Conservation (phyloP, 2,888 invertebrate genomes). For the Erebia palarica region DNA sequence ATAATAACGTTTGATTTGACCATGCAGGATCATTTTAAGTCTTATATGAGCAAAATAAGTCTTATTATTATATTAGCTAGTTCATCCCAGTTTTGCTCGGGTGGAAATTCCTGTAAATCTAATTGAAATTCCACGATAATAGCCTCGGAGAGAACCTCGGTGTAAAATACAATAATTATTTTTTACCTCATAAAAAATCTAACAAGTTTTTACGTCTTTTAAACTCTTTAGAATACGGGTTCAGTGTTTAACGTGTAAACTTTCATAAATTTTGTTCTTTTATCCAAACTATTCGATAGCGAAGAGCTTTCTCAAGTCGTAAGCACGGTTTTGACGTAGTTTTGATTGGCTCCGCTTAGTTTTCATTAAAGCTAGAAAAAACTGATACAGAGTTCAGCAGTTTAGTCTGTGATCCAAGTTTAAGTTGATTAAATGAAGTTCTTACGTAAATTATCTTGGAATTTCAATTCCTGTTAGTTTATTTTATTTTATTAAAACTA, state of each 20-base stretch:
- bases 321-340: conserved; percentile 19
- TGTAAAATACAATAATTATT: too few species aligned
- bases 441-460: not conserved
- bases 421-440: not conserved
- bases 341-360: conserved; percentile 25
- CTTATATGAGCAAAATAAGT: not conserved
- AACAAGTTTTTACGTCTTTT: not conserved
- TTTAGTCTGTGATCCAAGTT: conserved; percentile 5
- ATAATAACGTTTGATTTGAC: conserved; percentile 25
- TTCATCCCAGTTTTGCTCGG: too few species aligned
- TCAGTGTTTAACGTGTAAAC: conserved; percentile 11
- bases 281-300: conserved; percentile 7
- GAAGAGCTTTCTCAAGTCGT: conserved; percentile 1
- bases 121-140: too few species aligned
- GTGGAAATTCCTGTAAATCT: too few species aligned
- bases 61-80: too few species aligned
- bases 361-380: conserved; percentile 8
- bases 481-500: not conserved
- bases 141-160: too few species aligned
- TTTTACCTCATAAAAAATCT: not conserved
- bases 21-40: not conserved
- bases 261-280: conserved; percentile 10
- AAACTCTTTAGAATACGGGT: not conserved
- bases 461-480: not conserved
- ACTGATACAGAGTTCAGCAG: not conserved